phyloP scores from a whole-genome alignment of 2,888 invertebrate genomes.

The Rhingia campestris region DNA sequence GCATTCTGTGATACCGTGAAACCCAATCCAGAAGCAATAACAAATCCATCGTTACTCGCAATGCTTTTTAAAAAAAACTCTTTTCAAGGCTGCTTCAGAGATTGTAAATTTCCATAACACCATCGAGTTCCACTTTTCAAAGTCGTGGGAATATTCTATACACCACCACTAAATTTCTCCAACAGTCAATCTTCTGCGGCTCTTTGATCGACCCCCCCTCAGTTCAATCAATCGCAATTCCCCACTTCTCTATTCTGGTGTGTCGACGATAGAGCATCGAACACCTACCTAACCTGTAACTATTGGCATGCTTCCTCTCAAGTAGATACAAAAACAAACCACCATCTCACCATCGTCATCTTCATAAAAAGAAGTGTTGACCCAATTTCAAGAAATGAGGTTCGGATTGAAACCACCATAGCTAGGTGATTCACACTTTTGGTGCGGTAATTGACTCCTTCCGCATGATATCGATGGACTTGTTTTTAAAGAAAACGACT shows the following conservation, averaged over 20 bases:
- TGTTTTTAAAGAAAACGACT: conserved; percentile 41
- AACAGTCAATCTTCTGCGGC: neutral
- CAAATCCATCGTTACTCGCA: too few relatives aligned
- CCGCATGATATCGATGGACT: neutral
- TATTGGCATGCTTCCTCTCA: neutral
- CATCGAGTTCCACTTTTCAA: neutral
- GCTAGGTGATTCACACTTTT: conserved; percentile 21
- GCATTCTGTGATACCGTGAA: too few relatives aligned
- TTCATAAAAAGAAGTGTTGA: conserved; percentile 1
- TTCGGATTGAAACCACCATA: neutral
- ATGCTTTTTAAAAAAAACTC: neutral
- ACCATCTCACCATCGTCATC: neutral
- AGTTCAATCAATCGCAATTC: conserved; percentile 11
- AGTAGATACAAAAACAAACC: neutral
- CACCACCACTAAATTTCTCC: conserved; percentile 17
- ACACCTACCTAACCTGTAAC: neutral
- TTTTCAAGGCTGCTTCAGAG: neutral
- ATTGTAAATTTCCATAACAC: neutral
- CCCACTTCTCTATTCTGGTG: neutral
- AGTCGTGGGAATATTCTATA: neutral
- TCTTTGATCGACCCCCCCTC: conserved; percentile 4
- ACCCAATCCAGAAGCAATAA: too few relatives aligned
- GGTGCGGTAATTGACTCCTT: conserved; percentile 22
- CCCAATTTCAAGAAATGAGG: conserved; percentile 5
- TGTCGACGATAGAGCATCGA: too few relatives aligned